Conservation (phyloP, 2,888 invertebrate genomes). For the Torymus auratus region DNA sequence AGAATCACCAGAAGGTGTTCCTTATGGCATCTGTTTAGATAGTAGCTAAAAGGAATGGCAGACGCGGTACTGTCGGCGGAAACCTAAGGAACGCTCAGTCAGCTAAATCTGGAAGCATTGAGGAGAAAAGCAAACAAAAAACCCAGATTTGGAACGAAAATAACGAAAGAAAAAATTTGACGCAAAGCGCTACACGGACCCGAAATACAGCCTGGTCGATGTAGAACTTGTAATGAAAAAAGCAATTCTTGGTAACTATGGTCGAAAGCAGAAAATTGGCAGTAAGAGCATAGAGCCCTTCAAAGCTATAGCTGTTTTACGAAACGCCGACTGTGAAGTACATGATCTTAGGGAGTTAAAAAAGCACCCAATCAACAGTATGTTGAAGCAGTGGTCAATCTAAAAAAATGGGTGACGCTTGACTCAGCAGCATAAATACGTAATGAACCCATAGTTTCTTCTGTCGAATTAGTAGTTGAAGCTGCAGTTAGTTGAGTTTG, state of each 20-base stretch:
- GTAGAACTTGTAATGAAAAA: constrained; percentile 60
- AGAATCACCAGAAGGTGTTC: constrained; percentile 55
- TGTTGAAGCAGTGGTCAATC: no score
- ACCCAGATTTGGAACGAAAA: constrained; percentile 52
- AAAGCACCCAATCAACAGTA: no score
- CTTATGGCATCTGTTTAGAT: constrained; percentile 57
- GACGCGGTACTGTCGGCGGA: constrained; percentile 43
- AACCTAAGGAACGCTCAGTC: constrained; percentile 55
- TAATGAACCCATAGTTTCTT: no score
- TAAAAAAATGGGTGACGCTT: no score
- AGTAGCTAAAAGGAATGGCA: constrained; percentile 56
- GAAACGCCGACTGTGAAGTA: constrained; percentile 63
- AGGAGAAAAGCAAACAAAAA: constrained; percentile 49
- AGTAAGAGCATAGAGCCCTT: constrained; percentile 63
- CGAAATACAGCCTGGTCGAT: constrained; percentile 58
- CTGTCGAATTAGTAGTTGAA: no score
- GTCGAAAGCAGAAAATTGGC: constrained; percentile 61
- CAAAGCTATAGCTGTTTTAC: constrained; percentile 59
- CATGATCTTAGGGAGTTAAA: no score
- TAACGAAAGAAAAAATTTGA: constrained; percentile 57
- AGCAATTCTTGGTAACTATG: constrained; percentile 58
- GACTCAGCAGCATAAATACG: no score
- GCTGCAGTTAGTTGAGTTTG: no score
- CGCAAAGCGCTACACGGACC: constrained; percentile 47
- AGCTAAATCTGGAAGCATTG: constrained; percentile 51